These are phyloP conservation scores for Phocides pigmalion DNA, from an alignment of 1,140 invertebrate genomes.

Conservation along the genomic window DNA sequence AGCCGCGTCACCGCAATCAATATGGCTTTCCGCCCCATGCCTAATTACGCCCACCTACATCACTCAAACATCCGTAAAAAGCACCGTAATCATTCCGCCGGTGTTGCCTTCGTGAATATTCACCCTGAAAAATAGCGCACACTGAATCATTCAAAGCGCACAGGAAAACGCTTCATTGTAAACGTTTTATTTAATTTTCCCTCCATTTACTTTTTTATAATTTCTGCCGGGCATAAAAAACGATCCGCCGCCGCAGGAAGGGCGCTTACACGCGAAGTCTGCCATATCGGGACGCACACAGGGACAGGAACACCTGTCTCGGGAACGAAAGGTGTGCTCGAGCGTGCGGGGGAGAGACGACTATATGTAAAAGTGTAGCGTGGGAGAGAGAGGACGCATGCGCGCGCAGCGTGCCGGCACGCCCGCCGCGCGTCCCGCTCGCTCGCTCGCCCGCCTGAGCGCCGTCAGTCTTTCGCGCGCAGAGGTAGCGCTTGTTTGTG, in stretches of 20 bases:
- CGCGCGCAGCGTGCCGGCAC: conserved; percentile 75
- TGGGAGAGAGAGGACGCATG: conserved; percentile 61
- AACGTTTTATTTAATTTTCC: conserved; percentile 84
- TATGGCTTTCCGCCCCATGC: conserved; percentile 81
- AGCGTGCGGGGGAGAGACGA: conserved; percentile 61
- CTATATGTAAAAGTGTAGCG: conserved; percentile 50
- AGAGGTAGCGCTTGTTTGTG: conserved; percentile 72
- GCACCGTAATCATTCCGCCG: conserved; percentile 61
- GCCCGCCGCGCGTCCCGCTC: conserved; percentile 80
- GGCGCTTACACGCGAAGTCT: conserved; percentile 62
- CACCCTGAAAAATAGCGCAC: conserved; percentile 74
- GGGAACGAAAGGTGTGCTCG: conserved; percentile 81
- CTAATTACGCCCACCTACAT: conserved; percentile 81
- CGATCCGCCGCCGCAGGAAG: conserved; percentile 81
- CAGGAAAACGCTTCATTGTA: conserved; percentile 83
- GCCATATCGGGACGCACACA: conserved; percentile 73
- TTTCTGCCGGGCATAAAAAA: conserved; percentile 82
- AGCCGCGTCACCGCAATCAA: conserved; percentile 82
- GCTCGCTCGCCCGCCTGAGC: conserved; percentile 60
- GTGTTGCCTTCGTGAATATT: conserved; percentile 54
- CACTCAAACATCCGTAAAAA: conserved; percentile 80
- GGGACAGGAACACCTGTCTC: conserved; percentile 77
- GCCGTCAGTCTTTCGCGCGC: conserved; percentile 78
- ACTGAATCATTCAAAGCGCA: conserved; percentile 80
- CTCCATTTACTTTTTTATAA: conserved; percentile 83